phyloP scores from a whole-genome alignment of 1,140 invertebrate genomes.

The Heterodera schachtii region DNA sequence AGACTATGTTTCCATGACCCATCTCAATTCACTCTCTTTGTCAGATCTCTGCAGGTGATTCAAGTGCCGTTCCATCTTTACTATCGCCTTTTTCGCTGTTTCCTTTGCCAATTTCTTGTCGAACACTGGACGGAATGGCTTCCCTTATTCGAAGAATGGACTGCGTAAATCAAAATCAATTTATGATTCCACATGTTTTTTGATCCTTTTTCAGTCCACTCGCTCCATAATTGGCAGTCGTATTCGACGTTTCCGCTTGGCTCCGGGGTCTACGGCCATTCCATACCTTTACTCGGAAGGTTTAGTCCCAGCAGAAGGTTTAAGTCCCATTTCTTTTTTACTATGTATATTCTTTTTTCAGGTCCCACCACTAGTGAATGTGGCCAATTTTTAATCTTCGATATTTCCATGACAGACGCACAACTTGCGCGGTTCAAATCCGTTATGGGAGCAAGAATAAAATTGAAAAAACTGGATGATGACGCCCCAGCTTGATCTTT shows the following conservation, averaged over 20 bases:
- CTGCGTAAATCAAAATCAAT: constrained; percentile 19
- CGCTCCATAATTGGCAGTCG: constrained; percentile 31
- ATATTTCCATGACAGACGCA: constrained; percentile 50
- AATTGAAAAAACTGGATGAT: not conserved
- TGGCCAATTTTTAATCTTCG: constrained; percentile 44
- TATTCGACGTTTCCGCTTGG: constrained; percentile 35
- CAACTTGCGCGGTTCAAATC: constrained; percentile 42
- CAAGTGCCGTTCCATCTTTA: not conserved
- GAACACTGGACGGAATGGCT: constrained; percentile 36
- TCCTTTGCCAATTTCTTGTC: constrained; percentile 42
- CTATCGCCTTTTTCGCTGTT: not conserved
- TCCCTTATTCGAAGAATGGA: constrained; percentile 39
- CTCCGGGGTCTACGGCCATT: constrained; percentile 33
- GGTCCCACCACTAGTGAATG: constrained; percentile 39
- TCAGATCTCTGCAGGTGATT: not conserved
- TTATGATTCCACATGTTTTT: constrained; percentile 30
- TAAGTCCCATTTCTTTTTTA: not conserved
- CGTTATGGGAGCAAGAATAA: constrained; percentile 16
- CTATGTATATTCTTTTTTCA: not conserved
- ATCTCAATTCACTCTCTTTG: no score
- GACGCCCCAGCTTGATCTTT: not conserved
- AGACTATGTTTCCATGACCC: no score
- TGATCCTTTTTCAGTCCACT: constrained; percentile 38
- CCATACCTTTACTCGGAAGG: constrained; percentile 50
- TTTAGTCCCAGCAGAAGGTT: constrained; percentile 40